Evolutionary conservation across 1,140 invertebrate genomes (phyloP), one percentile per base, ranked within the genome.

Genomic region (Pemphigus obesinymphae): DNA sequence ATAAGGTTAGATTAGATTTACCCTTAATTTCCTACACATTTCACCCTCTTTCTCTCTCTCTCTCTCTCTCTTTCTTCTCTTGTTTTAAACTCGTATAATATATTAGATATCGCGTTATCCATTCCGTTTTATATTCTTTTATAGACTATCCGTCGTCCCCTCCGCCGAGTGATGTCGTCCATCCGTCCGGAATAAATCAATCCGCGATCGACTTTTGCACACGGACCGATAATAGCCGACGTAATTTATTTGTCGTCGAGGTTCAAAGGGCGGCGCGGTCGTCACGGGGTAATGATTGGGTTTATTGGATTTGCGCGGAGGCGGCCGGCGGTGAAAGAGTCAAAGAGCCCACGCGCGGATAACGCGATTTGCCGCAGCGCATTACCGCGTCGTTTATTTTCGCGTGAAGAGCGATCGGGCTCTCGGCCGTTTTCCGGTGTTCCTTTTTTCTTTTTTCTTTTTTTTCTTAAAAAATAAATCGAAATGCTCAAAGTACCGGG

Each of bases 111-210:
- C 63, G 63, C 31, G 34, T 66, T 66, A 34, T n/a, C 31, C 34
- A 8, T 63, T 34, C 7, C 29, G 17, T 58, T 58, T 58, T 23
- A 26, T 58, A 15, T 11, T 10, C 53, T n/a, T 26, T 58, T 58
- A n/a, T n/a, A n/a, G n/a, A 23, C 53, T 8, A n/a, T n/a, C 55
- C 26, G 26, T 15, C 55, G 15, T 13, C 29, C 61, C 29, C 7
- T 29, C 61, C 15, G 1, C 7, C 88, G 29, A 87, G 89, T 90
- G 85, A 76, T 55, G 53, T 58, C 37, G 53, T 63, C 55, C 37
- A n/a, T 80, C 37, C 76, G 40, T 43, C 76, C 76, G 53, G 76
- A 80, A 80, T 80, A 58, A 80, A 63, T 63, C 37, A 31, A 80
- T 80, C n/a, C 50, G 23, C n/a, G 63, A n/a, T 6, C 66, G 40